These are phyloP conservation scores for Cydia splendana DNA, from an alignment of 1,140 invertebrate species.

Conservation along the genomic window DNA sequence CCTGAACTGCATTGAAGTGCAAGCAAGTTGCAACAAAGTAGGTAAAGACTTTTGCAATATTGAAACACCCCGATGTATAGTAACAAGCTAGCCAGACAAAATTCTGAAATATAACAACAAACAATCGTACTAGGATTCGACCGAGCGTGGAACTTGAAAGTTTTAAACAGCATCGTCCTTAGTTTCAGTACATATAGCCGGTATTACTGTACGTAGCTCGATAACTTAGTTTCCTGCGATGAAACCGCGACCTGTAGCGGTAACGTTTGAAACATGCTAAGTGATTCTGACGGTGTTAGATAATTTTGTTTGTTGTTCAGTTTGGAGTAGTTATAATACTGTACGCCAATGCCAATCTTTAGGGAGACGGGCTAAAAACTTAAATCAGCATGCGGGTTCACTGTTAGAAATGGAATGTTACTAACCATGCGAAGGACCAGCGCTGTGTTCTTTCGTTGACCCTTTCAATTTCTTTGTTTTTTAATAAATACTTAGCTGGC, in stretches of 20 bases:
- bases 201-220: neutral
- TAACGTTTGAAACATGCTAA: conserved; percentile 14
- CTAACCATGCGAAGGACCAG: too few relatives aligned
- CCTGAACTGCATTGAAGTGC: neutral
- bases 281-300: conserved; percentile 18
- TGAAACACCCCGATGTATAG: neutral
- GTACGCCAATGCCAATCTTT: too few relatives aligned
- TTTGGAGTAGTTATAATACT: conserved; percentile 21
- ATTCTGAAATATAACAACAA: conserved; percentile 11
- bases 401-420: too few relatives aligned
- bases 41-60: neutral
- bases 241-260: conserved; percentile 9
- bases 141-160: neutral
- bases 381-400: neutral
- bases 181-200: neutral
- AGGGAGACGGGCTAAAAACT: neutral
- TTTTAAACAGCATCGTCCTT: neutral
- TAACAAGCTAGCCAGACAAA: neutral
- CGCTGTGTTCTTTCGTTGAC: too few relatives aligned
- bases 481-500: too few relatives aligned
- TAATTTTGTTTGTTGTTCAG: conserved; percentile 15
- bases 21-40: neutral
- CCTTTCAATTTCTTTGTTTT: too few relatives aligned
- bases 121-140: neutral
- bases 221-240: conserved; percentile 15